Conservation (phyloP, 2,888 invertebrate species). For the Chouioia cunea region DNA sequence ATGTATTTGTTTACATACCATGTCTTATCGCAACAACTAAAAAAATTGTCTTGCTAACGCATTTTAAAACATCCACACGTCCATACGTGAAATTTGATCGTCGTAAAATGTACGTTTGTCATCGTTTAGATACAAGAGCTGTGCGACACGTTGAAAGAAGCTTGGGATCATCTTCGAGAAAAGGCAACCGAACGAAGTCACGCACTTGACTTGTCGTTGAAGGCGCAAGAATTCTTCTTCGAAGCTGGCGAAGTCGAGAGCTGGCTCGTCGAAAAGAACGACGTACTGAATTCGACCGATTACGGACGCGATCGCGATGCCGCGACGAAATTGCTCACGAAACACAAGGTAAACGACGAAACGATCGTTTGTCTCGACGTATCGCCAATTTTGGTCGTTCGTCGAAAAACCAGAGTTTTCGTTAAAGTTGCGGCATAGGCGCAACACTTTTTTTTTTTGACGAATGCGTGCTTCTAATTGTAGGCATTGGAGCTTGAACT, state of each 20-base stretch:
- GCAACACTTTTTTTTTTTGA: too few relatives aligned
- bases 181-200: conserved; percentile 80
- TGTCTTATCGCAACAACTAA: conserved; percentile 12
- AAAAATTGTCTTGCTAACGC: conserved; percentile 11
- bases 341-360: conserved; percentile 88
- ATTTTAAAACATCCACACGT: neutral
- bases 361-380: too few relatives aligned
- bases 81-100: neutral
- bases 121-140: conserved; percentile 77
- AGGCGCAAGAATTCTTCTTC: conserved; percentile 92
- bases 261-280: conserved; percentile 91
- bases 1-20: conserved; percentile 15
- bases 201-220: conserved; percentile 86
- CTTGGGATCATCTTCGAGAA: conserved; percentile 81
- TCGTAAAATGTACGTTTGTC: neutral
- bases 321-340: conserved; percentile 92
- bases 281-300: conserved; percentile 84
- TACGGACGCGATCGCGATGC: conserved; percentile 91
- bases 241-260: conserved; percentile 93
- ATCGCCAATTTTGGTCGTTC: too few relatives aligned
- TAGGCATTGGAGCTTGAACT: conserved; percentile 90
- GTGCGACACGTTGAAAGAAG: conserved; percentile 78
- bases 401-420: too few relatives aligned
- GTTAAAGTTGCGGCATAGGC: too few relatives aligned
- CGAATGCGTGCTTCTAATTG: too few relatives aligned